Conservation (phyloP, 2,888 invertebrate species). For the Capitulum mitella region DNA sequence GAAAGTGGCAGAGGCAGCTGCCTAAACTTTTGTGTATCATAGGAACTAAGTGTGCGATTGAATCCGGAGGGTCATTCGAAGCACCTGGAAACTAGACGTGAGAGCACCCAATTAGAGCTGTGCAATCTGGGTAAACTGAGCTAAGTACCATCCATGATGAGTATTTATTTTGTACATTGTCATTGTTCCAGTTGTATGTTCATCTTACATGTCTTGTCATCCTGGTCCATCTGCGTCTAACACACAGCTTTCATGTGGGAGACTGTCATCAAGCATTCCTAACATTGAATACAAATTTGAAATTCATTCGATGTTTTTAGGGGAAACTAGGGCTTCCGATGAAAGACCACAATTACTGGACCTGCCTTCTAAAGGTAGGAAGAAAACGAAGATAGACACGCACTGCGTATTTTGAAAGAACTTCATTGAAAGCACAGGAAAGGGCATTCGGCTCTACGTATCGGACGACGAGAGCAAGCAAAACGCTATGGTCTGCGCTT, state of each 20-base stretch:
- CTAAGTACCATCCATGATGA: constrained; percentile 24
- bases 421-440: too few relatives aligned
- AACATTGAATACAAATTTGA: constrained; percentile 18
- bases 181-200: constrained; percentile 24
- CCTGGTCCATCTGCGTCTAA: constrained; percentile 21
- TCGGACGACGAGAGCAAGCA: too few relatives aligned
- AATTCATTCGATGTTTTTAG: too few relatives aligned
- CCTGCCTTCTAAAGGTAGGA: too few relatives aligned
- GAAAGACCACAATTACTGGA: too few relatives aligned
- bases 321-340: too few relatives aligned
- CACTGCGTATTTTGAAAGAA: too few relatives aligned
- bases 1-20: constrained; percentile 11
- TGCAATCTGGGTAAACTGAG: constrained; percentile 19
- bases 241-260: constrained; percentile 10
- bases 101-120: constrained; percentile 6
- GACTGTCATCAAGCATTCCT: constrained; percentile 24
- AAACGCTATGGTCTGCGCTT: too few relatives aligned
- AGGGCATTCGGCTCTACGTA: too few relatives aligned
- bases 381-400: too few relatives aligned
- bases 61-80: not conserved
- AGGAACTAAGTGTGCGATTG: not conserved
- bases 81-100: constrained; percentile 9
- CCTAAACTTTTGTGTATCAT: constrained; percentile 1
- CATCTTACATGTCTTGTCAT: constrained; percentile 15
- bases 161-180: constrained; percentile 24